Conservation (phyloP, 2,797 vertebrate genomes). For the Eidolon dupreanum region DNA sequence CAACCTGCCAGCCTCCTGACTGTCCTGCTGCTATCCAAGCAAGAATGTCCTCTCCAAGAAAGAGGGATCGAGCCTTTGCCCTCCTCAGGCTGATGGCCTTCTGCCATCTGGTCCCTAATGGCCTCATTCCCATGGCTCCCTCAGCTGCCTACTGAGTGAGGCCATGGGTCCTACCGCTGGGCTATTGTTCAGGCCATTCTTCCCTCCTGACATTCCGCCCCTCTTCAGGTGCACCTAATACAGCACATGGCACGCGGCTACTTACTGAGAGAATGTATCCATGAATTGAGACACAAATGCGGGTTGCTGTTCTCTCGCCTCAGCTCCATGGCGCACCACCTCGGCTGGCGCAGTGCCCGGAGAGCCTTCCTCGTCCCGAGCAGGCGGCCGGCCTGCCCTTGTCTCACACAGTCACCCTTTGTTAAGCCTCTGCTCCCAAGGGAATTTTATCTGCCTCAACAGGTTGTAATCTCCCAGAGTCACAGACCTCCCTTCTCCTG, state of each 20-base stretch:
- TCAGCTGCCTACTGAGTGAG: background rate
- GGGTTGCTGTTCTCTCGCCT: background rate
- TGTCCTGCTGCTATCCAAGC: background rate
- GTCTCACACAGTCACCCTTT: constrained; percentile 59
- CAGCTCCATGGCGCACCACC: background rate
- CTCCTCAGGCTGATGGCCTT: background rate
- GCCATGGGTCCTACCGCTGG: background rate
- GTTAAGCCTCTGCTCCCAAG: constrained; percentile 22
- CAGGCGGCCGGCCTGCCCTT: background rate
- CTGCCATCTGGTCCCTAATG: background rate
- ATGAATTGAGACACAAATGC: background rate
- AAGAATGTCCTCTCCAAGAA: background rate
- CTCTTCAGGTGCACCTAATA: background rate
- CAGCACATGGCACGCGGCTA: background rate
- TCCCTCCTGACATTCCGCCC: background rate
- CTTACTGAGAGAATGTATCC: fast-evolving
- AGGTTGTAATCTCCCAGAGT: constrained; percentile 68
- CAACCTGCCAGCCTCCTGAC: background rate
- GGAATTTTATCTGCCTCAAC: constrained; percentile 69
- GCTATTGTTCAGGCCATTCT: background rate
- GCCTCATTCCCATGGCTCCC: background rate
- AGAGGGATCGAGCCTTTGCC: background rate
- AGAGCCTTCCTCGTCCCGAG: background rate
- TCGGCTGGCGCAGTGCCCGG: background rate
- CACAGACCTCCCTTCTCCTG: constrained; percentile 21